A percentile compares a stretch with the other conserved stretches of the same genome.
Evolutionary conservation across 1,140 invertebrate genomes (phyloP).

Genomic region (Coelopa frigida): DNA sequence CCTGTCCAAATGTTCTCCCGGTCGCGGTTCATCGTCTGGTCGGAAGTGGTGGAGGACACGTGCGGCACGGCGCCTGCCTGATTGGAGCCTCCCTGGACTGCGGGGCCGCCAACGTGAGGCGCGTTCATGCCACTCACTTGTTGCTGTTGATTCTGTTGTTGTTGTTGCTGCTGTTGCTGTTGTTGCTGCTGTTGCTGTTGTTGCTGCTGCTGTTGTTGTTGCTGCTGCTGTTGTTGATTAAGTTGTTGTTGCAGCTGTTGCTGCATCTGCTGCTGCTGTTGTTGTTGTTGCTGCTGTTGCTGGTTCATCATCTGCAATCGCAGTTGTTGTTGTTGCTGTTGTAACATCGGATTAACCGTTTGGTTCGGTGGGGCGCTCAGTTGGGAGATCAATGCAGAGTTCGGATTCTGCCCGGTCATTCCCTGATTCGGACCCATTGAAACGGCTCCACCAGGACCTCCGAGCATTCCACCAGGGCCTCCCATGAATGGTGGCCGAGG

Average conservation of each 20-base stretch:
- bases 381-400: constrained; percentile 60
- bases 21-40: neutral
- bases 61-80: neutral
- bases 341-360: constrained; percentile 36
- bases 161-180: constrained; percentile 40
- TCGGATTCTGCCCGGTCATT: constrained; percentile 33
- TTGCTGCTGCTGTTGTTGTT: constrained; percentile 46
- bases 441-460: constrained; percentile 17
- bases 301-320: constrained; percentile 30
- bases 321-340: constrained; percentile 43
- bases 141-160: constrained; percentile 41
- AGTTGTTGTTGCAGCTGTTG: constrained; percentile 35
- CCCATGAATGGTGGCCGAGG: constrained; percentile 33
- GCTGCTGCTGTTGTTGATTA: constrained; percentile 45
- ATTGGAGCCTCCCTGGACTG: constrained; percentile 3
- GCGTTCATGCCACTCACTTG: constrained; percentile 12
- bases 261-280: constrained; percentile 21
- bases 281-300: constrained; percentile 36
- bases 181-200: constrained; percentile 45
- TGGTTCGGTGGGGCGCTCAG: constrained; percentile 59
- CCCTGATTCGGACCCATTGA: constrained; percentile 15
- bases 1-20: constrained; percentile 70
- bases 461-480: constrained; percentile 13
- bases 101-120: neutral
- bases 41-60: neutral